phyloP scores from a whole-genome alignment of 2,888 invertebrate species.

The Leucophenga montana region DNA sequence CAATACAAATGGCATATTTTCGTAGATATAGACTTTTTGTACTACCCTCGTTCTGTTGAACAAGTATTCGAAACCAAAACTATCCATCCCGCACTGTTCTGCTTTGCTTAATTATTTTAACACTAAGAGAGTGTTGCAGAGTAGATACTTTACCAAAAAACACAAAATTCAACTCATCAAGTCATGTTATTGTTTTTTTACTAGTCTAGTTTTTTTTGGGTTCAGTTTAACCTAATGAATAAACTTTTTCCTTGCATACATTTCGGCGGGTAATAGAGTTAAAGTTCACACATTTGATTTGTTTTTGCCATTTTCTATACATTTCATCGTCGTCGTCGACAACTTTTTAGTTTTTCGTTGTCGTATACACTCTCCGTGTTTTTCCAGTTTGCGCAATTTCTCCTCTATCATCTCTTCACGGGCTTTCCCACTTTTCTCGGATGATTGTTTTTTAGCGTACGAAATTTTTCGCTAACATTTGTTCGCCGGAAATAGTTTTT shows the following conservation, averaged over 20 bases:
- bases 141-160: too few relatives aligned
- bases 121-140: too few relatives aligned
- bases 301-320: constrained; percentile 41
- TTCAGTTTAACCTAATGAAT: constrained; percentile 58
- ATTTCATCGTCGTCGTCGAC: neutral
- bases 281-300: constrained; percentile 65
- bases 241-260: constrained; percentile 64
- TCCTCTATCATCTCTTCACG: neutral
- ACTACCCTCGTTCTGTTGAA: too few relatives aligned
- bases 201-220: neutral
- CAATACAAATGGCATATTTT: too few relatives aligned
- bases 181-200: too few relatives aligned
- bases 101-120: too few relatives aligned
- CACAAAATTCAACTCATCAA: too few relatives aligned
- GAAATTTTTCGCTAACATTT: constrained; percentile 66
- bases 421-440: constrained; percentile 17
- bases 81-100: too few relatives aligned
- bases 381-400: neutral
- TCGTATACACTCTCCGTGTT: too few relatives aligned
- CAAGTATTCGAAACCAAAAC: too few relatives aligned
- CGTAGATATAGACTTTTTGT: too few relatives aligned
- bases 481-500: constrained; percentile 61
- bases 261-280: constrained; percentile 65
- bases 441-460: constrained; percentile 63
- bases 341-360: neutral